These are phyloP conservation scores for Otolemur crassicaudatus DNA, from an alignment of 2,797 vertebrate species.

Conservation along the genomic window DNA sequence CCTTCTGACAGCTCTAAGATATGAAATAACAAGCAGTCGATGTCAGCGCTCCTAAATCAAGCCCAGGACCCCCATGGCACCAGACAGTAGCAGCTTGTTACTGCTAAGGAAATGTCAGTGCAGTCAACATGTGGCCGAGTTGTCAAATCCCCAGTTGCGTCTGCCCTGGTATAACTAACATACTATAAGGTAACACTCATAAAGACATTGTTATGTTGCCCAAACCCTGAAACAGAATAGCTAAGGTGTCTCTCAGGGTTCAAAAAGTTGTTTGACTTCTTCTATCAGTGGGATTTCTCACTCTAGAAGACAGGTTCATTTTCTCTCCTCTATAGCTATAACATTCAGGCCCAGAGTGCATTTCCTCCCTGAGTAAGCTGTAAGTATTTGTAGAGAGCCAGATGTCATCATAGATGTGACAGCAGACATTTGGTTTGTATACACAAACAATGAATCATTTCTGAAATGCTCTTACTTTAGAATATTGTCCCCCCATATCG, in stretches of 20 bases:
- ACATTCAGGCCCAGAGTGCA: neutral
- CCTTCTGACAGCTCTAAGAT: conserved; percentile 93
- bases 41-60: conserved; percentile 93
- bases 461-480: neutral
- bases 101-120: conserved; percentile 92
- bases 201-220: conserved; percentile 60
- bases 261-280: conserved; percentile 61
- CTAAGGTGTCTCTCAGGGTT: conserved; percentile 31
- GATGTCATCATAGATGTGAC: neutral
- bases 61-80: conserved; percentile 89
- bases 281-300: conserved; percentile 3
- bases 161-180: conserved; percentile 82
- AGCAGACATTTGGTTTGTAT: neutral
- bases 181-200: conserved; percentile 79
- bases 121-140: conserved; percentile 84
- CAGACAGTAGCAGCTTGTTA: conserved; percentile 91
- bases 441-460: neutral
- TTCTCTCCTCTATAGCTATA: neutral
- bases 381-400: neutral
- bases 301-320: conserved; percentile 26
- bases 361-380: neutral
- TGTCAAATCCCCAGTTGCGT: conserved; percentile 87
- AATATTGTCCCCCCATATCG: neutral
- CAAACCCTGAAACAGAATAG: conserved; percentile 74
- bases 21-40: conserved; percentile 93